Percentiles rank a stretch among this genome's conserved stretches.
Evolutionary conservation across 92 coral and sea anemone genomes (phyloP).

Genomic region (Paragorgia papillata): DNA sequence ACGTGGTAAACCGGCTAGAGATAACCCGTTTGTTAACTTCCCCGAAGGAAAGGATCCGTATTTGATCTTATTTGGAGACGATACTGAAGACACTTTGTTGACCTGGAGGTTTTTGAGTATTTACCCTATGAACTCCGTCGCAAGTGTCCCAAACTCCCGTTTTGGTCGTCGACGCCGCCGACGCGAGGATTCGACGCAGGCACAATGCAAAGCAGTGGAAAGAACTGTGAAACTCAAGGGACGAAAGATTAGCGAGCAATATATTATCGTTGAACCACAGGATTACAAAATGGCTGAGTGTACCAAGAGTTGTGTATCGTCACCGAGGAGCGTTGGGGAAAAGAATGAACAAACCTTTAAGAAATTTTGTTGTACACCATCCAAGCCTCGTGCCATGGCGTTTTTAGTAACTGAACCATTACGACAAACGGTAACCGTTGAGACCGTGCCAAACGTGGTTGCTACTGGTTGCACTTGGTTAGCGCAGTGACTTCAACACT

Average conservation of each 20-base stretch:
- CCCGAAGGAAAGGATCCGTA: conserved; percentile 24
- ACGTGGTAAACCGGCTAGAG: background rate
- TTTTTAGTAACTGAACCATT: background rate
- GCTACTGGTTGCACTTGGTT: background rate
- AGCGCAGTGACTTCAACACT: background rate
- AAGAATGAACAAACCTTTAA: background rate
- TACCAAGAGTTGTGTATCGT: background rate
- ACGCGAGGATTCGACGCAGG: background rate
- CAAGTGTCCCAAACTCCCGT: background rate
- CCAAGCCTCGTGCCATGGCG: background rate
- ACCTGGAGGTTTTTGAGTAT: conserved; percentile 11
- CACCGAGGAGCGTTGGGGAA: background rate
- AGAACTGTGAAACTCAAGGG: background rate
- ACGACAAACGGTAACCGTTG: background rate
- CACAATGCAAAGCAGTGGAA: conserved; percentile 17
- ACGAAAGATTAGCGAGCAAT: background rate
- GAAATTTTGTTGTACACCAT: background rate
- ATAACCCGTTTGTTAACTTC: conserved; percentile 30
- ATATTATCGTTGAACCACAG: conserved; percentile 13
- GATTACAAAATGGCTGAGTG: conserved; percentile 14
- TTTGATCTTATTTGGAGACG: conserved; percentile 5
- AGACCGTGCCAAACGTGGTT: background rate
- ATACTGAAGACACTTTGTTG: background rate
- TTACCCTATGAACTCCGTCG: conserved; percentile 20
- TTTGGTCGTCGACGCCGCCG: background rate